These are phyloP conservation scores for Perithous albicinctus DNA, from an alignment of 2,888 invertebrate species.

Conservation along the genomic window DNA sequence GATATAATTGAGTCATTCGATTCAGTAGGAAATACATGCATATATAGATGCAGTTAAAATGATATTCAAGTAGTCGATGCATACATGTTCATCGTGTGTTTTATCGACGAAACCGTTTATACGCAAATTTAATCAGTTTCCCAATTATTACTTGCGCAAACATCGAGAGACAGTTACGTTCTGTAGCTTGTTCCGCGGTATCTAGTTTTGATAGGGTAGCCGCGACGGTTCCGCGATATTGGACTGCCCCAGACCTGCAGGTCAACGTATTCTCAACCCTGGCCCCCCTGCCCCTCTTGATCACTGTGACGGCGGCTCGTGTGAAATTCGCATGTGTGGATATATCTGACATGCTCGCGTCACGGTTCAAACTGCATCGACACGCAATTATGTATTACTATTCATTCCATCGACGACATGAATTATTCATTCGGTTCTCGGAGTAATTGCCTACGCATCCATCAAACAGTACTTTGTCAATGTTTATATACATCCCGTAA, in stretches of 20 bases:
- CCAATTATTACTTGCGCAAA: slow-evolving; percentile 51
- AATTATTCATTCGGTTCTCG: slow-evolving; percentile 59
- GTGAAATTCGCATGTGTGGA: slow-evolving; percentile 10
- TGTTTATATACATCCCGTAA: slow-evolving; percentile 10
- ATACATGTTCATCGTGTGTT: slow-evolving; percentile 2
- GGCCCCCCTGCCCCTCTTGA: too few species aligned
- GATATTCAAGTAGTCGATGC: neutral
- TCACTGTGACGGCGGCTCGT: neutral
- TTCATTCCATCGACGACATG: slow-evolving; percentile 59
- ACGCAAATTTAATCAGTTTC: slow-evolving; percentile 45
- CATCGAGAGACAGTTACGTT: slow-evolving; percentile 20
- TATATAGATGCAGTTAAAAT: slow-evolving; percentile 5
- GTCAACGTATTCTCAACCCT: slow-evolving; percentile 27
- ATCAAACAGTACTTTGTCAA: slow-evolving; percentile 62
- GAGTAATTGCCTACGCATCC: slow-evolving; percentile 62
- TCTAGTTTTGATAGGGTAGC: slow-evolving; percentile 25
- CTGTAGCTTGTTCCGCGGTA: neutral
- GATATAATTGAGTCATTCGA: neutral
- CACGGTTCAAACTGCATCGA: slow-evolving; percentile 31
- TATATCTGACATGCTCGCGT: slow-evolving; percentile 23
- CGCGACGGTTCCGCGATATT: slow-evolving; percentile 24
- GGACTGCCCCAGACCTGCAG: slow-evolving; percentile 3
- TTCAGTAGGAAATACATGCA: neutral
- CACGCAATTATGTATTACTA: slow-evolving; percentile 63
- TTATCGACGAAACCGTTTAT: slow-evolving; percentile 28